Base-by-base conservation (phyloP, 2,888 invertebrate species). In the Cheilosia impressa region DNA sequence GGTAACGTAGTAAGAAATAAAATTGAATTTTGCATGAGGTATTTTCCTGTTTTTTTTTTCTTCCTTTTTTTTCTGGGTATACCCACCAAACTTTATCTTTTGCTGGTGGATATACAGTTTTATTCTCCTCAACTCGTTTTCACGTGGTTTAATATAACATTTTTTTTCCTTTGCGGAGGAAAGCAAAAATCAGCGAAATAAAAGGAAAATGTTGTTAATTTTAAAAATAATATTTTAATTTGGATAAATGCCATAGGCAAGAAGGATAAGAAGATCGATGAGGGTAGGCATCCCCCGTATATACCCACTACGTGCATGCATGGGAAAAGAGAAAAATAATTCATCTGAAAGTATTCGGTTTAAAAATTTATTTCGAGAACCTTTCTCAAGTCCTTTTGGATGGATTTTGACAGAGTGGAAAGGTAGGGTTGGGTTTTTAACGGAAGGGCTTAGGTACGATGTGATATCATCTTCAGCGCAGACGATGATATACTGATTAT, bases 1-100 rank as follows among this genome's bases (percentile, higher is more conserved):
- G 13, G 24, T 55, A 34, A 55, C 31, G 60, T 79, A 60, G 57
- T 63, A 79, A 72, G 78, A 66, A 65, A 79, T 72, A 65, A 79
- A 72, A 79, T 79, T 79, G 53, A 79, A 79, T 79, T 72, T 66
- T 79, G 58, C 73, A 79, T 79, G 58, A 72, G 79, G 66, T 79
- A 72, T 79, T 60, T 73, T 72, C 27, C 0, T 27, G 27, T 27
- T 5, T 27, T 24, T 24, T 24, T 24, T 58, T 65, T 58, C 65
- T 52, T 65, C 55, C 45, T 53, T 71, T 31, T 43, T 43, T 50
- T 57, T 65, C 41, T 22, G 65, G 13, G 22, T 31, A 4, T 31
- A 31, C 50, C 38, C 38, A 43, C 52, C 58, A 79, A 79, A 79
- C 65, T 68, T 68, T 55, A 68, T 68, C 55, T 68, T 68, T 13